Base-by-base conservation (phyloP, 1,140 invertebrate genomes). In the Leptonema lineaticorne region DNA sequence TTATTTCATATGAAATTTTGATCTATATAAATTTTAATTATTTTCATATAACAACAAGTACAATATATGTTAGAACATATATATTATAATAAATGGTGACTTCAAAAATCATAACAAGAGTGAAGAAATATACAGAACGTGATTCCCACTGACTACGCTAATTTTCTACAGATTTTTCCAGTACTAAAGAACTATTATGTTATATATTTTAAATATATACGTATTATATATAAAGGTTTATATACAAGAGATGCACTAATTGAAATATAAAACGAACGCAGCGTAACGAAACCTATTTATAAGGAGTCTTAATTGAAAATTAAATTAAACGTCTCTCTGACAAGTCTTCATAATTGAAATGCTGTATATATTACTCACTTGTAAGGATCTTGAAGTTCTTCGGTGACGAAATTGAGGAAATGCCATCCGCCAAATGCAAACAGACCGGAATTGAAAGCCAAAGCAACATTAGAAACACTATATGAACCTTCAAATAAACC, bases 351-450 rank as follows among this genome's bases (percentile, higher is more conserved):
- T 41, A 11, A 41, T 41, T 41, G 37, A 16, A 14, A n/a, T n/a
- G n/a, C n/a, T n/a, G n/a, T n/a, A n/a, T n/a, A n/a, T n/a, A n/a
- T 26, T 26, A 53, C 50, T 86, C 78, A 96, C 92, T 88, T 93
- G 84, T 94, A 92, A 8, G 95, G 95, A 80, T 97, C 92, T 78
- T 96, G 90, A 11, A 97, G 83, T 80, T 98, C 95, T 82, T 96
- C 94, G 20, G 94, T 95, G 28, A 97, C 93, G 79, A 95, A 96
- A 81, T 96, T 96, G 41, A 96, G 84, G 78, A 92, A 95, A 78
- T 96, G 95, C 92, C 93, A 97, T 45, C 95, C 95, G 56, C 94
- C 94, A 78, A 97, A 98, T n/a, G 95, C 94, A 84, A 97, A 98
- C 0, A 97, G 83, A n/a, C 94, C 95, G 0, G 92, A 92, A 78